Evolutionary conservation across 2,888 invertebrate genomes (phyloP).

Genomic region (Lottia scabra): DNA sequence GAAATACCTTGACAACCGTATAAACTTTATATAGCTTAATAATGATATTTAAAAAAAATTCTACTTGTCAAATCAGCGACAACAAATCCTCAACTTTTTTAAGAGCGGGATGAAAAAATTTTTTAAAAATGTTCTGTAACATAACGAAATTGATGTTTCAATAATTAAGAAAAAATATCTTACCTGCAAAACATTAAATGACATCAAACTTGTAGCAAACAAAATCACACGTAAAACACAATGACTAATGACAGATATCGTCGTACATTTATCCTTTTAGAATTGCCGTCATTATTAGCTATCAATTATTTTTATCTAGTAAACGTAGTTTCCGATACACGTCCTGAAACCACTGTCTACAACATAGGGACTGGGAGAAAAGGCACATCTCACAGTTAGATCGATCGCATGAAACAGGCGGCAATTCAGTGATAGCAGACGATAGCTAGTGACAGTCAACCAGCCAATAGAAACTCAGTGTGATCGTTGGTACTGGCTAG

Average conservation of each 20-base stretch:
- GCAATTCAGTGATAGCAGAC: not conserved
- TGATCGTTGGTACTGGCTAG: not conserved
- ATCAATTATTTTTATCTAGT: slow-evolving; percentile 3
- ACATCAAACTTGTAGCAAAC: too few relatives aligned
- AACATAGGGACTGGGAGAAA: not conserved
- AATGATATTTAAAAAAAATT: too few relatives aligned
- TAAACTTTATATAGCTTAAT: too few relatives aligned
- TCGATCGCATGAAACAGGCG: not conserved
- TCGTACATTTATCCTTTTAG: not conserved
- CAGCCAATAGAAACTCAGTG: not conserved
- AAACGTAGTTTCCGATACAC: slow-evolving; percentile 1
- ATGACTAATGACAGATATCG: not conserved
- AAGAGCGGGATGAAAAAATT: too few relatives aligned
- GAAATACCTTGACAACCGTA: too few relatives aligned
- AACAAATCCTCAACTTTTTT: too few relatives aligned
- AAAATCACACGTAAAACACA: not conserved
- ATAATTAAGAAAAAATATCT: not conserved
- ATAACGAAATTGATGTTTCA: not conserved
- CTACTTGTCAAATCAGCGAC: too few relatives aligned
- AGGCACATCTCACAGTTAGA: not conserved
- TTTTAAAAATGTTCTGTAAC: not conserved
- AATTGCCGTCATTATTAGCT: not conserved
- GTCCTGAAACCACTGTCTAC: not conserved
- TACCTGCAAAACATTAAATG: not conserved
- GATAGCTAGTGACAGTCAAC: not conserved